Evolutionary conservation across 2,113 vertebrate species (phyloP).

Genomic region (Vombatus ursinus): DNA sequence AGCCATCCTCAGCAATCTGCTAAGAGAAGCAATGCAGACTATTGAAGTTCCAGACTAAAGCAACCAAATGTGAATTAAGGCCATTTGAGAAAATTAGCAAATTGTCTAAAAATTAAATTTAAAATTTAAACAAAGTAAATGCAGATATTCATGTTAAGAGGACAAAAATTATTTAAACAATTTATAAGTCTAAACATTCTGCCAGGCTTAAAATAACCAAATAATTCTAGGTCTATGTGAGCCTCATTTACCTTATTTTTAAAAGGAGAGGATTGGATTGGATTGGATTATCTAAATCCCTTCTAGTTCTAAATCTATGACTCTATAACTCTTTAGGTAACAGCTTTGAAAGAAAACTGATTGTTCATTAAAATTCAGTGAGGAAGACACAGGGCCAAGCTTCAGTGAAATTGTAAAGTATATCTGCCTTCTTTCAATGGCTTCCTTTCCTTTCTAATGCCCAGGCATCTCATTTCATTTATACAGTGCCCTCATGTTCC

Average conservation of each 20-base stretch:
- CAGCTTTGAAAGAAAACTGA: background rate
- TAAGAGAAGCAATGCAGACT: background rate
- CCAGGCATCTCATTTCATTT: background rate
- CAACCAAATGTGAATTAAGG: background rate
- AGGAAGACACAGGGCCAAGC: background rate
- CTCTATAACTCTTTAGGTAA: background rate
- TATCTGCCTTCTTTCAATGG: background rate
- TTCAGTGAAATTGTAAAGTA: background rate
- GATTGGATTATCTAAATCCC: background rate
- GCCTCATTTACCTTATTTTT: background rate
- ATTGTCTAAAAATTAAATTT: conserved; percentile 54
- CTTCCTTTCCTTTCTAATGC: background rate
- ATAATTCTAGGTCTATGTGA: background rate
- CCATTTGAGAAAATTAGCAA: conserved; percentile 53
- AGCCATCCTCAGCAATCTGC: background rate
- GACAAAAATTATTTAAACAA: background rate
- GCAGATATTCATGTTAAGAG: background rate
- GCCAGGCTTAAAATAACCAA: background rate
- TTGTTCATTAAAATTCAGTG: background rate
- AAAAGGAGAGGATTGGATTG: background rate
- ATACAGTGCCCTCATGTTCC: background rate
- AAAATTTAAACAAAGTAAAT: conserved; percentile 12
- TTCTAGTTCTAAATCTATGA: background rate
- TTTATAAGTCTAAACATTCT: background rate
- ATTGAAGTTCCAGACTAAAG: background rate